Evolutionary conservation across 2,113 vertebrate species (phyloP), one percentile per base, ranked within the genome.

Genomic region (Capricornis sumatraensis): DNA sequence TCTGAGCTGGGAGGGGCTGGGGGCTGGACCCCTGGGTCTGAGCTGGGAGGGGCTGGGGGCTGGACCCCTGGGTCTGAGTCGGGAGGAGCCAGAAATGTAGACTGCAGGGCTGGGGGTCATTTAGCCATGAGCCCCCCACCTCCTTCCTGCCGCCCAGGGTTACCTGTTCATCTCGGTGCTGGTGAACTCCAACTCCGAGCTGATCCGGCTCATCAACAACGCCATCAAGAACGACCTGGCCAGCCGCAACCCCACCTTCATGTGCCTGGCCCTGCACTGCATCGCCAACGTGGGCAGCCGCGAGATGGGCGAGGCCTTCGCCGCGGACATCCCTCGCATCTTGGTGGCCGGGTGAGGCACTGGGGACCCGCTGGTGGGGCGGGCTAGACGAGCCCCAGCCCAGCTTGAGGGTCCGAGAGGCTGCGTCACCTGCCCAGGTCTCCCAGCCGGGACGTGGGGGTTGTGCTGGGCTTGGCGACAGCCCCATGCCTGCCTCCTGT

Each of bases 161-260:
- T 99, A 99, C 98, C 98, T 99, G 93, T 99, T 99, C 97, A 99
- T 99, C 97, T 99, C 99, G 0, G 99, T 99, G 88, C 98, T 99
- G 98, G 99, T 99, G 62, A 99, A 99, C 99, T 99, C 99, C 57
- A 99, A 99, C 98, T 99, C 99, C 0, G 99, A 99, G 98, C 99
- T 99, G 85, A 99, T 99, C 97, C 99, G 99, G 58, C 99, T 99
- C 96, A 99, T 99, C 98, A 99, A 99, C 98, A 99, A 99, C 0
- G 99, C 99, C 96, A 99, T 99, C 98, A 99, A 99, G 99, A 99
- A 99, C 0, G 99, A 99, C 98, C 98, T 99, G 98, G 99, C 99
- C 95, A 99, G 99, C 98, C 99, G 99, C 88, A 99, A 99, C 98
- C 99, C 99, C 95, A 99, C 99, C 98, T 99, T 99, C 99, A 99